These are phyloP conservation scores for Pollenia amentaria DNA, from an alignment of 2,888 invertebrate species.

Conservation along the genomic window DNA sequence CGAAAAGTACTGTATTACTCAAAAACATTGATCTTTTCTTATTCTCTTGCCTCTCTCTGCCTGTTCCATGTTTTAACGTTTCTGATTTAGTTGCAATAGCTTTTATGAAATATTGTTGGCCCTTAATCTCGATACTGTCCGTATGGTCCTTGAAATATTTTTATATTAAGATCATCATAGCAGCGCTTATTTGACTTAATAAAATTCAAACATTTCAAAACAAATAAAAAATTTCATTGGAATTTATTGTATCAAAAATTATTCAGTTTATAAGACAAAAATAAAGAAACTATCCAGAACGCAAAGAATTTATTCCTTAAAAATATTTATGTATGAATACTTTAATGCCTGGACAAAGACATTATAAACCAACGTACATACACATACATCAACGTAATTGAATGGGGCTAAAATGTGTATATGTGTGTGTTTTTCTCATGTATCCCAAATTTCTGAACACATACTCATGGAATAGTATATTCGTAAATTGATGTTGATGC, in stretches of 20 bases:
- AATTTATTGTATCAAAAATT: conserved; percentile 27
- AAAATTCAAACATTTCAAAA: conserved; percentile 5
- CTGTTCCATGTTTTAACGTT: no score
- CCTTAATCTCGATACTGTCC: no score
- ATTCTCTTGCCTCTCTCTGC: no score
- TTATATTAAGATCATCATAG: no score
- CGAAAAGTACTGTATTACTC: no score
- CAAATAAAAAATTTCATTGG: neutral
- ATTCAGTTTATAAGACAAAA: neutral
- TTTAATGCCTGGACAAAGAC: conserved; percentile 16
- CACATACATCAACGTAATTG: conserved; percentile 5
- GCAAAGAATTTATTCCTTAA: conserved; percentile 42
- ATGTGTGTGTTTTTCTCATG: conserved; percentile 12
- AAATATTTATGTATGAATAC: conserved; percentile 37
- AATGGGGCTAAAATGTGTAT: conserved; percentile 11
- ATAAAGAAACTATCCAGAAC: neutral
- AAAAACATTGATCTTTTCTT: no score
- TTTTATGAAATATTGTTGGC: no score
- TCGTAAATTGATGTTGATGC: conserved; percentile 34
- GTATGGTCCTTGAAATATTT: no score
- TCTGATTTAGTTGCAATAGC: no score
- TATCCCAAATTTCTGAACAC: neutral
- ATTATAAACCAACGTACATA: conserved; percentile 10
- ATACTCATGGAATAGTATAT: neutral
- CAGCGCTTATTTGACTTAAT: no score